A percentile compares a stretch with the other conserved stretches of the same genome.
Conservation (phyloP, 2,113 vertebrate species). For the Gopherus evgoodei region DNA sequence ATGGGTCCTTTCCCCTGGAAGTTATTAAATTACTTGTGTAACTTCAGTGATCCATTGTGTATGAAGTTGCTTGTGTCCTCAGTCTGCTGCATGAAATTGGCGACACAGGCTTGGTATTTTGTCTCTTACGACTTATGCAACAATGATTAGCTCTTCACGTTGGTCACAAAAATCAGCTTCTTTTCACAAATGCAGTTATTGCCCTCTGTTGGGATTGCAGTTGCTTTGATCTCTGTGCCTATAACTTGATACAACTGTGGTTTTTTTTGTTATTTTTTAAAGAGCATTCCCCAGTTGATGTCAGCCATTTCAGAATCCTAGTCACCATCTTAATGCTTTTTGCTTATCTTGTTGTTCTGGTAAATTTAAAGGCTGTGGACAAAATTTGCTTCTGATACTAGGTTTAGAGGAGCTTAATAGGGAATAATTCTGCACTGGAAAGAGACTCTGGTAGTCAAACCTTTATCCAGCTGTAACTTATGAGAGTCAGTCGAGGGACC, state of each 20-base stretch:
- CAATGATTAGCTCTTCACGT: background rate
- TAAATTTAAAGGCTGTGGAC: rapidly evolving
- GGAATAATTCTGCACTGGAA: rapidly evolving
- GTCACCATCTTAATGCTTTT: background rate
- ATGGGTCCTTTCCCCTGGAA: background rate
- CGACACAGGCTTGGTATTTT: background rate
- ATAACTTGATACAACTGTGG: background rate
- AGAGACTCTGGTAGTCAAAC: background rate
- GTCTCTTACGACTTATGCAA: background rate
- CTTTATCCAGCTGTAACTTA: background rate
- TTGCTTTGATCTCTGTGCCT: background rate
- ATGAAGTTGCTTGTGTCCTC: background rate
- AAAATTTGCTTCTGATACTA: background rate
- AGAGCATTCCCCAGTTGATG: background rate
- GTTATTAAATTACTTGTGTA: background rate
- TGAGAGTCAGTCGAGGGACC: background rate
- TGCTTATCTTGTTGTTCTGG: background rate
- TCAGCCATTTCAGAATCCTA: background rate
- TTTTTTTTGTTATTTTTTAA: background rate
- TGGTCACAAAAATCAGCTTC: background rate
- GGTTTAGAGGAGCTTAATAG: background rate
- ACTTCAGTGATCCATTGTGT: background rate
- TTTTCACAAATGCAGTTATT: background rate
- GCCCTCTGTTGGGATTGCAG: background rate
- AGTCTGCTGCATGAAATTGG: background rate